These are phyloP conservation scores for Phaethornis superciliosus DNA, from an alignment of 2,113 vertebrate genomes.

Conservation along the genomic window DNA sequence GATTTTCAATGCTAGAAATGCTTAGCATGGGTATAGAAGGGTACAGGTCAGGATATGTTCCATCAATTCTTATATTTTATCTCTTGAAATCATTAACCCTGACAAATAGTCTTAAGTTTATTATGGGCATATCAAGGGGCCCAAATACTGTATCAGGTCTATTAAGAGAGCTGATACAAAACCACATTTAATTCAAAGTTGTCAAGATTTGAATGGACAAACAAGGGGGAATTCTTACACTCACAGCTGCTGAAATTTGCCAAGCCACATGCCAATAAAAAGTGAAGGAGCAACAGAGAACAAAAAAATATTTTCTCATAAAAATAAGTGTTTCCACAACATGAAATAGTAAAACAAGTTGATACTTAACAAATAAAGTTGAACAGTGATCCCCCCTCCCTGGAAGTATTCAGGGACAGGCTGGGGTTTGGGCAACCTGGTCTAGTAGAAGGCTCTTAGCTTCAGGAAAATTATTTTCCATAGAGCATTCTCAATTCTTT, in stretches of 20 bases:
- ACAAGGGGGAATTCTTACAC: neutral
- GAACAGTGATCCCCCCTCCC: neutral
- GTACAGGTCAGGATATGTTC: neutral
- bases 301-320: neutral
- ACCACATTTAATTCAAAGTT: conserved; percentile 34
- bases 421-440: too few species aligned
- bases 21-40: neutral
- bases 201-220: neutral
- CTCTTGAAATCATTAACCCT: neutral
- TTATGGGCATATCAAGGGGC: neutral
- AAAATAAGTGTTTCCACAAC: neutral
- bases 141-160: neutral
- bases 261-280: neutral
- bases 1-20: neutral
- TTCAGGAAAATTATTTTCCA: neutral
- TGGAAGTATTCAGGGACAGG: too few species aligned
- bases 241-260: neutral
- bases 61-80: neutral
- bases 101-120: neutral
- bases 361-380: neutral
- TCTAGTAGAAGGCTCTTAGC: neutral
- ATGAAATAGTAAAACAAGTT: neutral
- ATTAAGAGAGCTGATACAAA: neutral
- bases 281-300: neutral
- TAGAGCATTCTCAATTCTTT: neutral